Percentiles rank a stretch among this genome's conserved stretches.
These are phyloP conservation scores for Tylochromis polylepis DNA, from an alignment of 2,113 vertebrate species.

Conservation along the genomic window DNA sequence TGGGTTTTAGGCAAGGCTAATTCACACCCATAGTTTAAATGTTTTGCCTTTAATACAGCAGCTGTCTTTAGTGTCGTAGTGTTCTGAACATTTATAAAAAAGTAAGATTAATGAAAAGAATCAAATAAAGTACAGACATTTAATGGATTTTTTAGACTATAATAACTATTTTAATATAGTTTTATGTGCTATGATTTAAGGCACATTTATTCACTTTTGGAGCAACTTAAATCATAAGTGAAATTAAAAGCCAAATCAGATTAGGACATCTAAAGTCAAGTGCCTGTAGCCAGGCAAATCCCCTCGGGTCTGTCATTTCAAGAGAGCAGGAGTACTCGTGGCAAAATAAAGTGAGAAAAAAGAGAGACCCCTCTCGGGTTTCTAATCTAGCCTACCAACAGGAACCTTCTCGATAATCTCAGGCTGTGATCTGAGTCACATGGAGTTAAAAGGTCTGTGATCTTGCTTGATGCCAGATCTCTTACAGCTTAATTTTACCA, in stretches of 20 bases:
- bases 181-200: not conserved
- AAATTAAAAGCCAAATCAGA: not conserved
- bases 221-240: not conserved
- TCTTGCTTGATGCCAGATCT: not conserved
- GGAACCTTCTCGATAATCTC: not conserved
- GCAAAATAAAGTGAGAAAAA: not conserved
- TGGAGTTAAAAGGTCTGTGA: not conserved
- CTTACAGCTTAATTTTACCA: not conserved
- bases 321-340: not conserved
- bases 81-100: not conserved
- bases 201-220: fast-evolving
- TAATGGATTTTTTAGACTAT: not conserved
- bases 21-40: not conserved
- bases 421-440: not conserved
- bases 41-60: not conserved
- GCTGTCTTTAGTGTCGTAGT: not conserved
- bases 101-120: not conserved
- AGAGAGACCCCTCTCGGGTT: not conserved
- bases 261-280: not conserved
- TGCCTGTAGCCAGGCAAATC: not conserved
- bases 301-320: not conserved
- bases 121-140: not conserved
- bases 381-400: not conserved
- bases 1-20: not conserved
- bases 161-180: not conserved